Evolutionary conservation across 1,140 invertebrate species (phyloP), one percentile per base, ranked within the genome.

Genomic region (Bathynomus jamesi): DNA sequence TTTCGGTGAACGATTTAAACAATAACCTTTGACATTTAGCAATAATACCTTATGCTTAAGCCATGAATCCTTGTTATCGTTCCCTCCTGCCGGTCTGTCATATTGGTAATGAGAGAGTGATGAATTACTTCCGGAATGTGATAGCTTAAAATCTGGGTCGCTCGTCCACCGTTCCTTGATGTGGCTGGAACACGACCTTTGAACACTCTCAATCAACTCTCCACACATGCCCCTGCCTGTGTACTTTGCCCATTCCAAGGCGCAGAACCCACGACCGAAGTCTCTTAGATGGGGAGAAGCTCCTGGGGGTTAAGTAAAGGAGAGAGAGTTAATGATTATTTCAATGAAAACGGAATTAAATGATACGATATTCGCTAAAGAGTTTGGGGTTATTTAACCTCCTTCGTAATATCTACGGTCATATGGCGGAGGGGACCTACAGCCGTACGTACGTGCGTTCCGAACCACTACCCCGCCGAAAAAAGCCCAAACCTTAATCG

Each of bases 171-270:
- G 31, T 17, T 69, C 67, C 27, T 30, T 25, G 46, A 69, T 27
- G 53, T 27, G 40, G 27, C 25, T 61, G 2, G 67, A 69, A 21
- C 67, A 69, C 1, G 67, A 53, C 46, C 67, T 0, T 21, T 61
- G 53, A 1, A 69, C 67, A 46, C 67, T 69, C 46, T 89, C 87
- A 74, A 92, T 91, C 53, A 89, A 85, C 73, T 91, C 89, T 2
- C 89, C 89, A 78, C 89, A 90, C 13, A 88, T 85, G 76, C 89
- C 86, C n/a, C 90, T 84, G 1, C 90, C 89, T 76, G 90, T 91
- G 80, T 87, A 91, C 72, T 87, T 82, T 0, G 91, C 90, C 91
- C 91, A 93, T 79, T 92, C 89, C 67, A 90, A 86, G 0, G 91
- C 89, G 66, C 88, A 84, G 5, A 91, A 81, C 5, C 89, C 87